Base-by-base conservation (phyloP, 1,140 invertebrate species). In the Formica selysi region DNA sequence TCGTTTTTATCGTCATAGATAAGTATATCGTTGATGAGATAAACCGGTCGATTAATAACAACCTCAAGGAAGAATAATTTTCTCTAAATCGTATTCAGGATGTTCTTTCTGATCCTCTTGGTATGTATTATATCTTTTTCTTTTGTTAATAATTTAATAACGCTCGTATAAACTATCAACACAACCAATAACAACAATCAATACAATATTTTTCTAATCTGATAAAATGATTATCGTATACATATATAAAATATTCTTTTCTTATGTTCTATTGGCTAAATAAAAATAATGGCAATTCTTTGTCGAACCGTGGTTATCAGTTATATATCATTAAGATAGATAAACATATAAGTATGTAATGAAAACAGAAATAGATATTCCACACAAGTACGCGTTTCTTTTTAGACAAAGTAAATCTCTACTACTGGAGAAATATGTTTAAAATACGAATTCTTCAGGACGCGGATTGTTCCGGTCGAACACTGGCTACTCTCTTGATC, bases 401-500 rank as follows among this genome's bases (percentile, higher is more conserved):
- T 54, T 36, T 78, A 48, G 19, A 59, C 36, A 22, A 38, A 7
- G 38, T 44, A 26, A 59, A 73, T 61, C 2, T 13, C 8, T 26
- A 4, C 1, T 48, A 13, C 48, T 22, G 8, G 51, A 10, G 19
- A 38, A 16, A 13, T 44, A 61, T 73, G 10, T 29, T 22, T 32
- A 44, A 73, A 61, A 73, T 81, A 26, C 62, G 54, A 71, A 38
- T 64, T 76, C 22, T 61, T 67, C 79, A 91, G 93, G 89, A 88
- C 59, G 65, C 91, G 61, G 90, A 88, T 76, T 93, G 92, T 48
- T 92, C 93, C 11, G 79, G 89, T 19, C 87, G 92, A 59, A 91
- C 92, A 11, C 83, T 93, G n/a, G 92, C 91, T 16, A 94, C 91
- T n/a, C 85, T 94, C 2, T 29, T 94, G 54, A 81, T 93, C n/a